Conservation (phyloP, 2,113 vertebrate species). For the Acinonyx jubatus region DNA sequence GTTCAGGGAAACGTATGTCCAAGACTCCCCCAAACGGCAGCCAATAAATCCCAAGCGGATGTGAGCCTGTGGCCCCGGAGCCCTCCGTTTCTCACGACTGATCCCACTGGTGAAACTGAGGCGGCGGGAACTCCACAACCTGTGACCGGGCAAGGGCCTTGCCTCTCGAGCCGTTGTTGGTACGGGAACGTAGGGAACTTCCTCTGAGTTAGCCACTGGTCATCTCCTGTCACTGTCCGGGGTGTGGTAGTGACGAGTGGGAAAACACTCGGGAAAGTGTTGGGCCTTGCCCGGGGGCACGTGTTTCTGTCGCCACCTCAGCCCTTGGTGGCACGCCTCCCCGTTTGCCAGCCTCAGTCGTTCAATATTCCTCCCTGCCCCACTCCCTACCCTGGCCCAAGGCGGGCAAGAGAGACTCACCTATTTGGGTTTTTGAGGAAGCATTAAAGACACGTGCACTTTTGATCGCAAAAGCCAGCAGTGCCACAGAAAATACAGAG, state of each 20-base stretch:
- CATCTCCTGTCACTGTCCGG: fast-evolving
- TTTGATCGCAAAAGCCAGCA: neutral
- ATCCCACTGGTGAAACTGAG: neutral
- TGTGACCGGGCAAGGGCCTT: too few relatives aligned
- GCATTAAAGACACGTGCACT: neutral
- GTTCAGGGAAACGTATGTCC: constrained; percentile 38
- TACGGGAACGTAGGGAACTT: neutral
- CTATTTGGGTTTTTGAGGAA: neutral
- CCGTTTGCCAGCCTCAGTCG: neutral
- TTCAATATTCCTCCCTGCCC: neutral
- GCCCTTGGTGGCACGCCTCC: fast-evolving
- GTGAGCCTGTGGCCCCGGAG: fast-evolving
- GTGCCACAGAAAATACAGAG: neutral
- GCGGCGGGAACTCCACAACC: neutral
- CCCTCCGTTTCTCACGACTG: fast-evolving
- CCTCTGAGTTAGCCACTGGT: neutral
- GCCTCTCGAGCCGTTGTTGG: neutral
- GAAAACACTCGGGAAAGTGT: fast-evolving
- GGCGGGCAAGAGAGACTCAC: neutral
- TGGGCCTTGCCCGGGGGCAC: too few relatives aligned
- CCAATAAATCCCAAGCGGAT: neutral
- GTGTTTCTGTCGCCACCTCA: neutral
- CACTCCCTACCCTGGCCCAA: neutral
- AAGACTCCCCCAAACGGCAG: neutral
- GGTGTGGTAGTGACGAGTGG: neutral